Evolutionary conservation across 2,113 vertebrate species (phyloP), one percentile per base, ranked within the genome.

Genomic region (Otus sunia): DNA sequence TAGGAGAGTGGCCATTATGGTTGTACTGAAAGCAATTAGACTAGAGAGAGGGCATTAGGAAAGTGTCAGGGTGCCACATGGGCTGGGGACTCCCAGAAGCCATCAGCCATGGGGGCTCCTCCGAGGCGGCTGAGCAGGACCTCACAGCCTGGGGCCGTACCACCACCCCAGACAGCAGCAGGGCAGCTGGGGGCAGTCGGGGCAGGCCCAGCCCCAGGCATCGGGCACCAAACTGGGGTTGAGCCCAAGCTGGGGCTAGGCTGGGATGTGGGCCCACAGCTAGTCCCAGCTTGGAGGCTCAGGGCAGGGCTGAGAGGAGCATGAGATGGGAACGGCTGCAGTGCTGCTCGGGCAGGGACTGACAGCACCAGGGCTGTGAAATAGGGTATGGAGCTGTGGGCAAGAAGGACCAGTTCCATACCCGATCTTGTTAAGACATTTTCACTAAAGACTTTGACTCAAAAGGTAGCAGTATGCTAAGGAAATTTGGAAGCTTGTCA

Each of bases 41-140:
- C 20, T 25, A 50, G 32, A 64, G 55, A 77, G 36, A 37, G 4
- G 12, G 7, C 22, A 16, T 62, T 10, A 39, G n/a, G 50, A 50
- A 56, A 80, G 67, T 29, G 43, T 41, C 39, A 63, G 39, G 9
- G 17, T 69, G 14, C 32, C 34, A 55, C 29, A 18, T 0, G 12
- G 13, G 11, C 30, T 80, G 26, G 36, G 37, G 21, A n/a, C 2
- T 53, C 13, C 10, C 18, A 25, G 19, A 13, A 19, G 4, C 25
- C 2, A 34, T 23, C 0, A 4, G 10, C 34, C n/a, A 29, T 5
- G 11, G 45, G 7, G 6, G 27, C 0, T 56, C 2, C 26, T 49
- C 34, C 1, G 1, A 15, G 39, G 27, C 10, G 20, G 5, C 3
- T 62, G 41, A 60, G 34, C 68, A 79, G 30, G 17, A 11, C 23